A percentile compares a stretch with the other conserved stretches of the same genome.
These are phyloP conservation scores for Halocaridina rubra DNA, from an alignment of 2,888 invertebrate species.

Conservation along the genomic window DNA sequence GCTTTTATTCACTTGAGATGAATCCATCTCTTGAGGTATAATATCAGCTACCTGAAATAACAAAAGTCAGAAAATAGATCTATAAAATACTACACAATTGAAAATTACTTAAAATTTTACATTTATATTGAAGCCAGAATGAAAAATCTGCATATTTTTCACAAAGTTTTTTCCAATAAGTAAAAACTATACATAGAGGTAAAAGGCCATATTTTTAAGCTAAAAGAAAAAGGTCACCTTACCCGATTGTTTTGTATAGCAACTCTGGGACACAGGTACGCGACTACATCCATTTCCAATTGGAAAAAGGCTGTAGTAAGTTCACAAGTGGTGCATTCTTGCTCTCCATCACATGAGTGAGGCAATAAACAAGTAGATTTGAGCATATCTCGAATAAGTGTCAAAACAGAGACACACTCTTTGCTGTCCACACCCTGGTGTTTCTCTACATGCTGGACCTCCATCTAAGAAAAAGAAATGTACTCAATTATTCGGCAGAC, in stretches of 20 bases:
- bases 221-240: no score
- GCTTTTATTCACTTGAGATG: slow-evolving; percentile 47
- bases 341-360: slow-evolving; percentile 71
- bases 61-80: neutral
- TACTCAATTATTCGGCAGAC: no score
- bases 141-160: no score
- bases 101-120: no score
- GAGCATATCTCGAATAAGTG: slow-evolving; percentile 81
- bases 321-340: slow-evolving; percentile 92
- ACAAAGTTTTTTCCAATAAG: no score
- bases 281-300: slow-evolving; percentile 82
- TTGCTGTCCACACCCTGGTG: slow-evolving; percentile 83
- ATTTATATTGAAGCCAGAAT: no score
- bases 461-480: slow-evolving; percentile 76
- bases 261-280: slow-evolving; percentile 81
- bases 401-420: slow-evolving; percentile 78
- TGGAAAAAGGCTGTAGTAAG: slow-evolving; percentile 96
- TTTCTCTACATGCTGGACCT: slow-evolving; percentile 84
- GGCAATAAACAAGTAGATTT: slow-evolving; percentile 77
- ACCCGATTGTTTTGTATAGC: slow-evolving; percentile 82
- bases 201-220: no score
- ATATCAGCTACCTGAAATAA: slow-evolving; percentile 54
- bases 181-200: no score
- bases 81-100: neutral
- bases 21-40: slow-evolving; percentile 47